A percentile compares a stretch with the other conserved stretches of the same genome.
phyloP scores from a whole-genome alignment of 2,113 vertebrate species.

The Notechis scutatus region DNA sequence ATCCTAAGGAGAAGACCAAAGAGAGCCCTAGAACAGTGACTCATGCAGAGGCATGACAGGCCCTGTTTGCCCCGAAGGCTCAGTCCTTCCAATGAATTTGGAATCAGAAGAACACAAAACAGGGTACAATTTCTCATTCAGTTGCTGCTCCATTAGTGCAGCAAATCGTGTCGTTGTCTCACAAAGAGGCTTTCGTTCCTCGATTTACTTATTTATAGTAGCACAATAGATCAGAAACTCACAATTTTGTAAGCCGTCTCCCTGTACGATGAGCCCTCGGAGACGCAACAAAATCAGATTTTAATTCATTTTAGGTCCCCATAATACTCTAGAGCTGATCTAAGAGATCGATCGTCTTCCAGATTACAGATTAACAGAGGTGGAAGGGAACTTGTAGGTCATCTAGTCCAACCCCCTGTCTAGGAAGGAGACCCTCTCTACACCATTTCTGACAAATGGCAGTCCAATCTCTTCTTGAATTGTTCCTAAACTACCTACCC shows the following conservation, averaged over 20 bases:
- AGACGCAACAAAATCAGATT: not conserved
- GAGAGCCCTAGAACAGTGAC: not conserved
- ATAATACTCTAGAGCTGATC: not conserved
- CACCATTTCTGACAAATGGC: no score
- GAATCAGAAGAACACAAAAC: not conserved
- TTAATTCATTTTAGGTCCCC: not conserved
- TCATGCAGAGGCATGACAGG: not conserved
- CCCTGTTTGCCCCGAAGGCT: no score
- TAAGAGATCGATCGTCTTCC: not conserved
- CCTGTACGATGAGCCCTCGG: not conserved
- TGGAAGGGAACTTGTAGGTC: no score
- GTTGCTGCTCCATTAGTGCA: not conserved
- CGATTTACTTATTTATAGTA: not conserved
- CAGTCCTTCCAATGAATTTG: not conserved
- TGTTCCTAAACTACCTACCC: not conserved
- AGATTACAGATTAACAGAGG: not conserved
- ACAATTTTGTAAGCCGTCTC: not conserved
- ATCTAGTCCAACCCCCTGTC: no score
- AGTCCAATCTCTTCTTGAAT: no score
- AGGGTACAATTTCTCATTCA: not conserved
- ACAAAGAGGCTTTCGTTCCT: not conserved
- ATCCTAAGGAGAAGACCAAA: slow-evolving; percentile 66
- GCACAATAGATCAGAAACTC: not conserved
- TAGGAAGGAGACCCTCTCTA: no score
- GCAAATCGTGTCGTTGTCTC: not conserved